These are phyloP conservation scores for Rutpela maculata DNA, from an alignment of 2,888 invertebrate species.

Conservation along the genomic window DNA sequence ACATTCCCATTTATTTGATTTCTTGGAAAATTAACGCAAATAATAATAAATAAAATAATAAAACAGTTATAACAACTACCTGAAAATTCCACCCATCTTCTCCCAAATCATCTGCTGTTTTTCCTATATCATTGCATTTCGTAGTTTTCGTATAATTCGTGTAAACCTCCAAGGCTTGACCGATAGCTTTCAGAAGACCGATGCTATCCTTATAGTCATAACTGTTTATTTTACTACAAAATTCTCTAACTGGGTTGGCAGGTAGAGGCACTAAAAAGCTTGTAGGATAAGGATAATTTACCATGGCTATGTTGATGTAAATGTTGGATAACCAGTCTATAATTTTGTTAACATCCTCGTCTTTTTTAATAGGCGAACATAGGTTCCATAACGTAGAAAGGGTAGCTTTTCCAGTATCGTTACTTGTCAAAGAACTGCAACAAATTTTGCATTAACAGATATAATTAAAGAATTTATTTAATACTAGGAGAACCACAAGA, in stretches of 20 bases:
- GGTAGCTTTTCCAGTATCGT: constrained; percentile 82
- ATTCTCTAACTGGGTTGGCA: constrained; percentile 85
- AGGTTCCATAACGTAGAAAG: constrained; percentile 85
- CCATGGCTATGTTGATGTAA: constrained; percentile 92
- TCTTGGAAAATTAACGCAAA: too few species aligned
- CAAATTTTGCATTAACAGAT: constrained; percentile 1
- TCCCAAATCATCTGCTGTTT: constrained; percentile 79
- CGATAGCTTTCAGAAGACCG: constrained; percentile 79
- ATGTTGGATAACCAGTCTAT: constrained; percentile 84
- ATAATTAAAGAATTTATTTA: too few species aligned
- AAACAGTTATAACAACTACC: constrained; percentile 73
- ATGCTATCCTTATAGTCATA: constrained; percentile 55
- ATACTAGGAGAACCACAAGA: too few species aligned
- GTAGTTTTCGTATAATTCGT: constrained; percentile 87
- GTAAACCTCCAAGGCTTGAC: constrained; percentile 83
- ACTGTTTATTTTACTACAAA: constrained; percentile 76
- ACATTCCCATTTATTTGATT: too few species aligned
- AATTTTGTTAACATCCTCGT: constrained; percentile 76
- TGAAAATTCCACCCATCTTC: constrained; percentile 89
- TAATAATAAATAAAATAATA: too few species aligned
- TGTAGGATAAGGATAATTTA: constrained; percentile 94
- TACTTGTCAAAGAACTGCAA: constrained; percentile 74
- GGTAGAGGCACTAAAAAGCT: constrained; percentile 90
- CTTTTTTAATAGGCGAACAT: constrained; percentile 81
- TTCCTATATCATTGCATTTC: constrained; percentile 81